A percentile compares a stretch with the other conserved stretches of the same genome.
phyloP scores from a whole-genome alignment of 2,888 invertebrate species.

The Melipona beecheii region DNA sequence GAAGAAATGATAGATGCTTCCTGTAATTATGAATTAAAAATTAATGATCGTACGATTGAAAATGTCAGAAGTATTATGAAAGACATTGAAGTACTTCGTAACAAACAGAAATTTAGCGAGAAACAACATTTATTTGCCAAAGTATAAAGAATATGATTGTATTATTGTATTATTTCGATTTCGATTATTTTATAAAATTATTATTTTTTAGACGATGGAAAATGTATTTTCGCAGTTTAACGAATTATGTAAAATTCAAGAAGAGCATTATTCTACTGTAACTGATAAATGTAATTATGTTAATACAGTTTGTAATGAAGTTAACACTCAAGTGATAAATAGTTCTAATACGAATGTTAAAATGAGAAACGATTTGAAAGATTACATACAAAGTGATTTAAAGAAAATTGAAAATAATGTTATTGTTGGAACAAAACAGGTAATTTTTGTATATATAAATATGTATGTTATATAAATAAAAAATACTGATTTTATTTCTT shows the following conservation, averaged over 20 bases:
- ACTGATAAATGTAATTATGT: constrained; percentile 63
- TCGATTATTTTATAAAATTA: neutral
- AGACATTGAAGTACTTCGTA: constrained; percentile 60
- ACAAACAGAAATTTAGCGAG: constrained; percentile 67
- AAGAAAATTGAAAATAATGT: constrained; percentile 68
- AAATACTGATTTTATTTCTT: neutral
- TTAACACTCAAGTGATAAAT: constrained; percentile 57
- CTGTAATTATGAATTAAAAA: constrained; percentile 65
- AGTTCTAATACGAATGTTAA: constrained; percentile 57
- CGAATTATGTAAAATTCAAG: constrained; percentile 63
- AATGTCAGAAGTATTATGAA: constrained; percentile 68
- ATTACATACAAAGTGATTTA: constrained; percentile 67
- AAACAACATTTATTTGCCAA: constrained; percentile 62
- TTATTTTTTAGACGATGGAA: constrained; percentile 68
- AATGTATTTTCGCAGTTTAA: constrained; percentile 66
- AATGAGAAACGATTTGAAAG: constrained; percentile 63
- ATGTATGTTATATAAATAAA: neutral
- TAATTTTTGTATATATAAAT: constrained; percentile 45
- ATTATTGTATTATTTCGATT: neutral
- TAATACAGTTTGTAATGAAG: constrained; percentile 54
- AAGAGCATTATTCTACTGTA: constrained; percentile 57
- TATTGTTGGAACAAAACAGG: constrained; percentile 67
- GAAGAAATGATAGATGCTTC: constrained; percentile 71
- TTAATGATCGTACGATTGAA: constrained; percentile 69
- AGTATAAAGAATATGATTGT: constrained; percentile 46